Base-by-base conservation (phyloP, 2,888 invertebrate species). In the Eucera pruinosa region DNA sequence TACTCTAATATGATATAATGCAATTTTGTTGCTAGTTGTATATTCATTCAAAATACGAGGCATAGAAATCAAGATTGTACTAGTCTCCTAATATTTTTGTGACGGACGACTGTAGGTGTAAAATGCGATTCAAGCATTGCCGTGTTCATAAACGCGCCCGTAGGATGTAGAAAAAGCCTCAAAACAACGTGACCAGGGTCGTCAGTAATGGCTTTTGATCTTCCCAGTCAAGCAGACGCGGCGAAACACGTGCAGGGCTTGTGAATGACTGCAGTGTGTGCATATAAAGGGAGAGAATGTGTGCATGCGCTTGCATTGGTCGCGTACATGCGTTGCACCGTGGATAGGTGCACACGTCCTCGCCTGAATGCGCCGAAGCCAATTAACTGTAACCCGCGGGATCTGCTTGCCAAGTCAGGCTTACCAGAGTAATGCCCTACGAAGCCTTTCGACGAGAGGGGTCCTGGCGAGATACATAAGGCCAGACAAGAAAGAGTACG, bases 331-430 rank as follows among this genome's bases (percentile, higher is more conserved):
- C 68, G 62, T 72, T 60, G 62, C 77, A 77, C 66, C 58, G 70
- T 41, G 71, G 79, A 70, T 65, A 80, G 79, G 66, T 69, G 81
- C 65, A 72, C 58, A 61, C 78, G 73, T 77, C 74, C 82, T 65
- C 80, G 77, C 27, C 54, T 74, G 77, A 73, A 79, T 71, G 76
- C 81, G 73, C 78, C 79, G 88, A 88, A 88, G 88, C 89, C 88
- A 89, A 89, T 88, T 89, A 88, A 88, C 89, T 88, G 89, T 89
- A 86, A 87, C 87, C 86, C 82, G 82, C 86, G 86, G 87, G 87
- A 89, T 88, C 86, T 85, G 84, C 88, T 84, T 83, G 88, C 85
- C 86, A 78, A 87, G 86, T 87, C 83, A 76, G 86, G 88, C 83
- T 88, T 88, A 88, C 84, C 81, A 72, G 82, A 83, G 82, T 88